Evolutionary conservation across 2,113 vertebrate species (phyloP), one percentile per base, ranked within the genome.

Genomic region (Chaetodon trifascialis): DNA sequence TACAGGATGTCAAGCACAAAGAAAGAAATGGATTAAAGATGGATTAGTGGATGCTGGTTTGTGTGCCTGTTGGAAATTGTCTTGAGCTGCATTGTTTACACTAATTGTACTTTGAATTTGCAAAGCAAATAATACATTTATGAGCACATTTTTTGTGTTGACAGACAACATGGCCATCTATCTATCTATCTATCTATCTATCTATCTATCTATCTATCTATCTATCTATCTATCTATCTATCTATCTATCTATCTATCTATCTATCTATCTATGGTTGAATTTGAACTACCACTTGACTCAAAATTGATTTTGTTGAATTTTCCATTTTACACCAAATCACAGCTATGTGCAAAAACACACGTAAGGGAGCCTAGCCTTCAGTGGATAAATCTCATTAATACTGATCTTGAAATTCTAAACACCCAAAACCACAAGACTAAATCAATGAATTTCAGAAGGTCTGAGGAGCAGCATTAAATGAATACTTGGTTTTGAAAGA

Each of bases 11-110:
- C 82, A 80, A 63, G 62, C 34, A 73, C 36, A 81, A 70, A 75
- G 40, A 80, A 59, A 81, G 76, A 82, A 75, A 80, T 75, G 47
- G 59, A 80, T 79, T 86, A 66, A 73, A 79, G 70, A 86, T 58
- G 56, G 54, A 83, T 88, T 76, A 76, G 65, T 49, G 44, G 56
- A 64, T 15, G 5, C 12, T 51, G 62, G 23, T 76, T 51, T 7
- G 2, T 52, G 42, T 30, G 34, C 17, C 14, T 59, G 19, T 12
- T 51, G 19, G 19, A 76, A 85, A 80, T 49, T 80, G 76, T 56
- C 49, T 82, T 64, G 40, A 85, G 51, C 42, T 46, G 4, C 21
- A 15, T 21, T 63, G 51, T 72, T 73, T 62, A 70, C 21, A 54
- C 70, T 63, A 15, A 12, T 8, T 54, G 47, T 15, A 69, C 17